Base-by-base conservation (phyloP, 2,797 vertebrate species). In the Oreochromis mossambicus region DNA sequence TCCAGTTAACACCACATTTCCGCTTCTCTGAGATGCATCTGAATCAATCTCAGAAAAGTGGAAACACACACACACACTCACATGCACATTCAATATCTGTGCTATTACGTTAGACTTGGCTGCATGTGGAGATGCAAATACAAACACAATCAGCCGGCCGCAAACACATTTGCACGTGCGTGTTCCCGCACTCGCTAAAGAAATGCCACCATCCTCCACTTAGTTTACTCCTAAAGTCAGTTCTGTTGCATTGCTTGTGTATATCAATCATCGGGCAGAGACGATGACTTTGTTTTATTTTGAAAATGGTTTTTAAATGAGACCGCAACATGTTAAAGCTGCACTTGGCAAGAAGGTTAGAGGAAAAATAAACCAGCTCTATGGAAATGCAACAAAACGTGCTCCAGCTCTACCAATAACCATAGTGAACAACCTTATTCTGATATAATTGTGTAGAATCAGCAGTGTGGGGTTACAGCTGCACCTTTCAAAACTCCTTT, bases 1-100 rank as follows among this genome's bases (percentile, higher is more conserved):
- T 94, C 87, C 78, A 88, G 86, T 94, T 95, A 94, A 94, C 91
- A 92, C 90, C 92, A 85, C 89, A 85, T 92, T 95, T 95, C 94
- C 94, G 94, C 93, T 92, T 92, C 89, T 8, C 85, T 91, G 83
- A 91, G 92, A 92, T 91, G 90, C 93, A 93, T 91, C 87, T 92
- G 92, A 87, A 92, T 89, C 77, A 6, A 70, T 46, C 66, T 73
- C 66, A 73, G 66, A 48, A 83, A 90, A 88, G 76, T 90, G 48
- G 76, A 88, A 81, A 83, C 55, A 52, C 84, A 50, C 85, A 38
- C 76, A 70, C 55, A 75, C 54, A 46, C 55, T 38, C n/a, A 17
- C 75, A 68, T 17, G 56, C 52, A 75, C 83, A 73, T 32, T 66
- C 55, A n/a, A n/a, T n/a, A 88, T 91, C 81, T 79, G 75, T 11